Conservation (phyloP, 2,797 vertebrate genomes). For the Buceros bicornis region DNA sequence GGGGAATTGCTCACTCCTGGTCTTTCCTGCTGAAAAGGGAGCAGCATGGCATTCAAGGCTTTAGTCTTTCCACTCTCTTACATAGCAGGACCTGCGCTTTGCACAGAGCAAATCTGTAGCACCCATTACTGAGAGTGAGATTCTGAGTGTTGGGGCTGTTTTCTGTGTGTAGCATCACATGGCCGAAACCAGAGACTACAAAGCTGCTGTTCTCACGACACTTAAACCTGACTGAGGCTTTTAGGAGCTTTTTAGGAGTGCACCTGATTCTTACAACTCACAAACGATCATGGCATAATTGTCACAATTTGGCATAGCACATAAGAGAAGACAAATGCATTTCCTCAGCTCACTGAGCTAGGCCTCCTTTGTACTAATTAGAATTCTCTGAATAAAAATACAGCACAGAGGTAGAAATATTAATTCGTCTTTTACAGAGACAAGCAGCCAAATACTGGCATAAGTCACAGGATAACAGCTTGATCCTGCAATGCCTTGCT, state of each 20-base stretch:
- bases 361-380: constrained; percentile 47
- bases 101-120: not conserved
- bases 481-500: constrained; percentile 56
- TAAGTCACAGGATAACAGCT: constrained; percentile 52
- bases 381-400: constrained; percentile 43
- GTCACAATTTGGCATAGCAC: not conserved
- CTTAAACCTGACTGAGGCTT: not conserved
- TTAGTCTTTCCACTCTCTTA: not conserved
- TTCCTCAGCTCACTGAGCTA: constrained; percentile 9
- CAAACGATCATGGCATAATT: not conserved
- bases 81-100: not conserved
- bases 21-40: not conserved
- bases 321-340: constrained; percentile 21
- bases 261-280: not conserved
- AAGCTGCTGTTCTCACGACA: not conserved
- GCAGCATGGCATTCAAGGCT: not conserved
- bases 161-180: not conserved
- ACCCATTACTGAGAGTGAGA: accelerated
- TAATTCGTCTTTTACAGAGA: constrained; percentile 27
- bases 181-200: not conserved
- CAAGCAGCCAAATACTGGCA: constrained; percentile 54
- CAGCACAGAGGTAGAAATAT: constrained; percentile 2
- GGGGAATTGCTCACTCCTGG: not conserved
- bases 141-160: not conserved
- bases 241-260: not conserved